Evolutionary conservation across 2,797 vertebrate genomes (phyloP), one percentile per base, ranked within the genome.

Genomic region (Thaleichthys pacificus): DNA sequence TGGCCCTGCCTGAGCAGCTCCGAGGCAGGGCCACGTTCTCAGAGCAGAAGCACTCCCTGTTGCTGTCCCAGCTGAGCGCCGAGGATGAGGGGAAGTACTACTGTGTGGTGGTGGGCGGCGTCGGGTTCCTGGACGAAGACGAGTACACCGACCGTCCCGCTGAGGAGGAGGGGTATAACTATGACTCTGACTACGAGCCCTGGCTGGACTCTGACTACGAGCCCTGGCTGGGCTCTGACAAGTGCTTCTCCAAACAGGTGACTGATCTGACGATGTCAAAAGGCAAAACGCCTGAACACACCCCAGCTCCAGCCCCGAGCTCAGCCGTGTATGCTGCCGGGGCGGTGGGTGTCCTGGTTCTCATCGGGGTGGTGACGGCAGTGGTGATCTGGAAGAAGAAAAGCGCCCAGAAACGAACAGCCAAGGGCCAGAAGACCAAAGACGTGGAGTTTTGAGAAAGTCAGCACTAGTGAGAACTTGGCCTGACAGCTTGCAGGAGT

Each of bases 191-290:
- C 3, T 24, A 57, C 1, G 63, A 54, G 1, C 4, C 3, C 22
- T 26, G 21, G 56, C 4, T 77, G 61, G 73, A 24, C 42, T 0
- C 73, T 19, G 15, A 70, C 3, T 24, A 57, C 1, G 63, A 54
- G 1, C 4, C 3, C 22, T 26, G 21, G 56, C 4, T 77, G 61
- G 73, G 22, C 42, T 0, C 73, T 19, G 15, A 70, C 3, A 75
- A 2, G 5, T 94, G 93, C 70, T 22, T 89, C 38, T 82, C 78
- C 32, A 93, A 88, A 70, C 82, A 85, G 74, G 85, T 71, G 28
- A 80, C 32, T 21, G 51, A 63, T 9, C 9, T 89, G 68, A 73
- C 54, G 1, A 35, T 35, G 22, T 19, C 0, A 26, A 12, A 54
- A 19, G 58, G 12, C 4, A 35, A 64, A 22, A 28, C 22, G 17